These are phyloP conservation scores for Morelia viridis DNA, from an alignment of 2,797 vertebrate species.

Conservation along the genomic window DNA sequence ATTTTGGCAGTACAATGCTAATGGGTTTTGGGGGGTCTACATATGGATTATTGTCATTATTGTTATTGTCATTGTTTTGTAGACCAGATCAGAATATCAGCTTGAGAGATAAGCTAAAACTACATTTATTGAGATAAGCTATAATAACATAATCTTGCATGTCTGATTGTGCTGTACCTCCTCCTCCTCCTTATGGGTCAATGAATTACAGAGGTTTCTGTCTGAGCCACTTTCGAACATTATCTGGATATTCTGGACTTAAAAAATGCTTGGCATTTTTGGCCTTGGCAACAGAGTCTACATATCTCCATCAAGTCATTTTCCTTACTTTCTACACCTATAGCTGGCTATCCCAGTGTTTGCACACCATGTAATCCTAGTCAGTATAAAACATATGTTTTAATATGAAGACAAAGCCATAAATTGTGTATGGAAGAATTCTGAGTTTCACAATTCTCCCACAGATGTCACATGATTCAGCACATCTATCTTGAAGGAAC, in stretches of 20 bases:
- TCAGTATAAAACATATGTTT: background rate
- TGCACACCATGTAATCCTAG: background rate
- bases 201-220: background rate
- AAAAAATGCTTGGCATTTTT: no score
- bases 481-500: background rate
- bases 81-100: background rate
- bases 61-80: background rate
- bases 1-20: background rate
- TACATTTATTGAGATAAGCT: background rate
- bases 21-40: background rate
- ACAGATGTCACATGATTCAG: background rate
- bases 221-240: background rate
- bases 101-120: background rate
- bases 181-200: background rate
- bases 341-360: background rate
- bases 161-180: background rate
- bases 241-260: background rate
- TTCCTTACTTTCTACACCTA: background rate
- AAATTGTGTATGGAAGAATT: background rate
- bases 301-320: background rate
- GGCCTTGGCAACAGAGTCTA: background rate
- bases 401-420: background rate
- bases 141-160: background rate
- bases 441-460: background rate
- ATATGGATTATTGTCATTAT: background rate